These are phyloP conservation scores for Macaria liturata DNA, from an alignment of 2,888 invertebrate genomes.

Conservation along the genomic window DNA sequence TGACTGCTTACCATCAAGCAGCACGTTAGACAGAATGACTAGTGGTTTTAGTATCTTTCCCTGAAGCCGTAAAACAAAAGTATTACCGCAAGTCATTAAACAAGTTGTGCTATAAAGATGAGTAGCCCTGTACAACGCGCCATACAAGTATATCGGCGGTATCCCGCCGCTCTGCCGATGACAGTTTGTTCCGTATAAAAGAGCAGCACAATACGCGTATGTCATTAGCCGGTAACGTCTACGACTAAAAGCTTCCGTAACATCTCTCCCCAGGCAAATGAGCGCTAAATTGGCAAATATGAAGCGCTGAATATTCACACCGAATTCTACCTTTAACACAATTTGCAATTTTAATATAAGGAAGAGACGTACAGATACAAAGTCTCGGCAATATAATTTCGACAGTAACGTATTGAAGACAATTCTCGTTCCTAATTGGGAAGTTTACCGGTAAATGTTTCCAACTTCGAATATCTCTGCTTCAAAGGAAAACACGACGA, in stretches of 20 bases:
- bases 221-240: constrained; percentile 14
- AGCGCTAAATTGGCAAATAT: constrained; percentile 48
- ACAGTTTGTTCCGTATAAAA: too few species aligned
- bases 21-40: too few species aligned
- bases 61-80: too few species aligned
- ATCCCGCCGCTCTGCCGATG: too few species aligned
- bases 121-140: too few species aligned
- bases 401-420: constrained; percentile 24
- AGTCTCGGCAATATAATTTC: constrained; percentile 13
- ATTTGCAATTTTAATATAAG: constrained; percentile 31
- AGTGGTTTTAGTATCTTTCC: too few species aligned
- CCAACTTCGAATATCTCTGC: constrained; percentile 5
- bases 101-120: constrained; percentile 4
- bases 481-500: constrained; percentile 6
- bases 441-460: constrained; percentile 11
- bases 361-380: constrained; percentile 17
- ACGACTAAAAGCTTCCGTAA: constrained; percentile 43
- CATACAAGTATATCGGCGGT: too few species aligned
- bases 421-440: constrained; percentile 14
- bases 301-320: constrained; percentile 35
- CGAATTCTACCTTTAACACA: constrained; percentile 32
- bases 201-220: background rate
- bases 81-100: too few species aligned
- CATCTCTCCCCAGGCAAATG: constrained; percentile 42
- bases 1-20: too few species aligned